A percentile compares a stretch with the other conserved stretches of the same genome.
These are phyloP conservation scores for Ascidia mentula DNA, from an alignment of 23 tunicate genomes.

Conservation along the genomic window DNA sequence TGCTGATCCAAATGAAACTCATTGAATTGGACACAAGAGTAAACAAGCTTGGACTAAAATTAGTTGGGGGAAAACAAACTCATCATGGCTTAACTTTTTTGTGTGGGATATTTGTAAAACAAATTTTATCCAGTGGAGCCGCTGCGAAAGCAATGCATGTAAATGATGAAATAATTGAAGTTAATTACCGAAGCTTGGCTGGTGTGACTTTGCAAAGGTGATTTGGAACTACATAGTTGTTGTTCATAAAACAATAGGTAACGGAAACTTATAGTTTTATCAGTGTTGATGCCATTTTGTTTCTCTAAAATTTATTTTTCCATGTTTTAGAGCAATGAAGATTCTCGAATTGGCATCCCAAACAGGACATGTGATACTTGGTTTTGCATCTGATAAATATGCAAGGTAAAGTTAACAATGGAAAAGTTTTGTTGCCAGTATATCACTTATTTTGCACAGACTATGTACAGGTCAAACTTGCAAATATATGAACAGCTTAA, in stretches of 20 bases:
- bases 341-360: no score
- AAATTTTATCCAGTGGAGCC: constrained; percentile 59
- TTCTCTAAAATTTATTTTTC: no score
- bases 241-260: no score
- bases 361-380: constrained; percentile 20
- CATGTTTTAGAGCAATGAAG: no score
- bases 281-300: no score
- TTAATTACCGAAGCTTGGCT: constrained; percentile 45
- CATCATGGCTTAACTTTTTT: not conserved
- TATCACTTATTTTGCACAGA: no score
- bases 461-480: no score
- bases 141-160: constrained; percentile 15
- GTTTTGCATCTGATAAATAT: constrained; percentile 11
- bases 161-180: constrained; percentile 66
- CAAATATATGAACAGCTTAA: no score
- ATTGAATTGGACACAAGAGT: not conserved
- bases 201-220: not conserved
- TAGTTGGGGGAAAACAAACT: not conserved
- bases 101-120: constrained; percentile 59
- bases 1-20: not conserved
- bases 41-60: not conserved
- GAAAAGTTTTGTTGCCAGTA: no score
- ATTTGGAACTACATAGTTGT: not conserved
- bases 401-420: no score
- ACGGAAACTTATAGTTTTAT: no score